Evolutionary conservation across 1,140 invertebrate species (phyloP), one percentile per base, ranked within the genome.

Genomic region (Drosophila bipectinata): DNA sequence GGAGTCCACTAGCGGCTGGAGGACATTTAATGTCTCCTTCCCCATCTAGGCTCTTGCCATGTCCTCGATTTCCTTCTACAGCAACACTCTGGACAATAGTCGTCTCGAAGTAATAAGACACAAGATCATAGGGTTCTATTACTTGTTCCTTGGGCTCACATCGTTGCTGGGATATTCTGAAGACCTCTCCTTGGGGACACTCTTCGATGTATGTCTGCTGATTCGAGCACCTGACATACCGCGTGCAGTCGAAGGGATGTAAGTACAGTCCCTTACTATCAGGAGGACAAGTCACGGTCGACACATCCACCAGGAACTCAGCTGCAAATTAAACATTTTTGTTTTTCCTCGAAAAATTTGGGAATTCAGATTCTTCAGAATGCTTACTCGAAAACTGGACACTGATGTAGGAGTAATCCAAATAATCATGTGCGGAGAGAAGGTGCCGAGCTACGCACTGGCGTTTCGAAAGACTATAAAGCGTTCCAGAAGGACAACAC

Each of bases 161-260:
- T 10, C 44, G 28, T 18, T 79, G 76, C 21, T 76, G 62, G 0
- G 82, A 68, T 12, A 90, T 75, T 32, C 90, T 91, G 3, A 91
- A 91, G 0, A 91, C 73, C 12, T 77, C 54, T 1, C 71, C 82
- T 9, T 21, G 18, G 8, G 37, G 93, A 88, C 95, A 96, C 14
- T 92, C 91, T 88, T 94, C 94, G 10, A 94, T 90, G 48, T 91
- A 93, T 1, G 94, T 93, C 34, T 83, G 85, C 1, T 94, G 94
- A 75, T 94, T 92, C 0, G 90, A 88, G 88, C 95, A 96, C 59
- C 93, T 94, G 1, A 96, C 62, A 75, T 94, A 96, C 73, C 95
- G 94, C 5, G 90, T 92, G 71, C 95, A 96, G 41, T 94, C 93
- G 9, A 92, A 91, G 1, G 94, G 94, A 92, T 95, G 94, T 1